Base-by-base conservation (phyloP, 2,888 invertebrate genomes). In the Latrodectus elegans region DNA sequence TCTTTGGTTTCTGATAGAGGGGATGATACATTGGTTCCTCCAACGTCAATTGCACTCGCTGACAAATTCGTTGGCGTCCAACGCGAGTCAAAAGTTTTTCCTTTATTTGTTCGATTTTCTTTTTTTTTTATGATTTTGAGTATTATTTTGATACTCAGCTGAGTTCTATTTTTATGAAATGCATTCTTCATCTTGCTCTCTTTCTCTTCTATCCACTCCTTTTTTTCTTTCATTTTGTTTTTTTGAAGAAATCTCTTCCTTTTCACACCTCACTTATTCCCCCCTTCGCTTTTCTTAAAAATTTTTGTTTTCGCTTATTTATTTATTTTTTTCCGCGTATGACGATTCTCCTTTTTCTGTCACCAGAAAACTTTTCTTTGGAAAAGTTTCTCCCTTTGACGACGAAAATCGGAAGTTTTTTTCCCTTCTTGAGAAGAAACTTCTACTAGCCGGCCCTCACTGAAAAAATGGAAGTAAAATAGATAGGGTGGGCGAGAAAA, bases 71-170 rank as follows among this genome's bases (percentile, higher is more conserved):
- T 38, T 38, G 38, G 38, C 38, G 38, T 6, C 38, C 38, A 38
- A 38, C 38, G 38, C 38, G 38, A 38, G 38, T 38, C 38, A 38
- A 38, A 38, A 38, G 38, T 38, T 38, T 38, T 38, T 38, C 4
- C 38, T 38, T 38, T 38, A 38, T 38, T 38, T 38, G 38, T 38
- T 38, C 38, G 4, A 38, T 60, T 11, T 15, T 65, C 14, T 15
- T 17, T 26, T 38, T 26, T 38, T 64, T 26, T 14, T 11, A 12
- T 68, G 70, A 67, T 79, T 85, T 85, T 85, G 79, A 85, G 85
- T 79, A 85, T 85, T 85, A 85, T 85, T 85, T 79, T 75, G 79
- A 85, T 79, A 85, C 85, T 85, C 85, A 85, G 85, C 85, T 70
- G 70, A 79, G 78, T 84, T 84, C 85, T 74, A 85, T 85, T 85